Evolutionary conservation across 2,113 vertebrate genomes (phyloP), one percentile per base, ranked within the genome.

Genomic region (Anguilla rostrata): DNA sequence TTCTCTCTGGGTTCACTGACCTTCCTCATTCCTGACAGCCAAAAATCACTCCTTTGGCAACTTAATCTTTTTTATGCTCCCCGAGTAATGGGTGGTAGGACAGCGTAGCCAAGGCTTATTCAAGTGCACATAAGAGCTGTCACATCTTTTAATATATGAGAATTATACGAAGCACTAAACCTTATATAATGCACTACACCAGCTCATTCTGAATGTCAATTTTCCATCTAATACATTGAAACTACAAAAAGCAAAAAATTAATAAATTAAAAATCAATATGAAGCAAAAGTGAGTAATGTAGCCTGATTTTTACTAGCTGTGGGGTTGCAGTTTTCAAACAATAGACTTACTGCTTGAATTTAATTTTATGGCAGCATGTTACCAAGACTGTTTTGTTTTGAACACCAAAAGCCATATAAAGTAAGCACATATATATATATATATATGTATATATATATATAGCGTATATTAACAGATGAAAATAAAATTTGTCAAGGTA

Each of bases 111-210:
- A 86, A 90, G 87, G 88, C 79, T n/a, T 89, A 88, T 88, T 88
- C 92, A 93, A 94, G 93, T 92, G 93, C 94, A 93, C 92, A 92
- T 89, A 92, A 91, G 89, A 92, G 84, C 81, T 88, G 83, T 87
- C 89, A 91, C 88, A 91, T 91, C 93, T 93, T 90, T 90, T 90
- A 89, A 85, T 89, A 91, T 89, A n/a, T 80, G 39, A 63, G 82
- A 92, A 91, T 91, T 92, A 89, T 84, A 90, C 86, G 84, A 78
- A 83, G 85, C 83, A 83, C 63, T 78, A 89, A 87, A 90, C 92
- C 94, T 89, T 53, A 53, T 9, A 90, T 86, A 84, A 81, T 84
- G 85, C 83, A 83, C 63, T 78, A 89, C 87, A 90, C 92, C 94
- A 88, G 90, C 81, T 82, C 80, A 88, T 87, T 88, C 88, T 90